Evolutionary conservation across 2,797 vertebrate genomes (phyloP).

Genomic region (Poecile montanus): DNA sequence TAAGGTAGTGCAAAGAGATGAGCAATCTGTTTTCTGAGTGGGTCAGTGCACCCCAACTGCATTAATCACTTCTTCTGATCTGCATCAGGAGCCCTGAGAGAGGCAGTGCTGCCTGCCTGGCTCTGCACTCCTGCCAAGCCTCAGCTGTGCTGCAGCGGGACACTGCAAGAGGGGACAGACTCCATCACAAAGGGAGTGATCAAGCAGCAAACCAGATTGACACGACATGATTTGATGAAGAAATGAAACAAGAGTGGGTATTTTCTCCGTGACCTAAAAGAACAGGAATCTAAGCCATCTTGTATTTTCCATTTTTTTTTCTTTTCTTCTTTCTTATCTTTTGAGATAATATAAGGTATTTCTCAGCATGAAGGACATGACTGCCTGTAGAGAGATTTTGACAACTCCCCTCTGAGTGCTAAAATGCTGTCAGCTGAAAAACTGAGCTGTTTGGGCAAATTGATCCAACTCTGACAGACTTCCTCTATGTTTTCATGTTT

Average conservation of each 20-base stretch:
- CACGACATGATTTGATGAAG: neutral
- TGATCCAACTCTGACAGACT: conserved; percentile 66
- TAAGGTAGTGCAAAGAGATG: conserved; percentile 16
- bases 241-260: conserved; percentile 14
- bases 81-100: neutral
- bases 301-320: neutral
- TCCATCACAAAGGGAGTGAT: neutral
- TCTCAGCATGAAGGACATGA: conserved; percentile 51
- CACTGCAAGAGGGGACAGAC: neutral
- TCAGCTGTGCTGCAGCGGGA: neutral
- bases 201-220: neutral
- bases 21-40: neutral
- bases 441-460: conserved; percentile 58
- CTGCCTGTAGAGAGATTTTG: conserved; percentile 65
- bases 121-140: neutral
- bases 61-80: conserved; percentile 11
- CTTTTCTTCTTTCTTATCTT: conserved; percentile 35
- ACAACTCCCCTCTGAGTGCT: conserved; percentile 71
- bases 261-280: neutral
- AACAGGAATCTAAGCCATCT: conserved; percentile 24
- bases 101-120: neutral
- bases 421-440: conserved; percentile 67
- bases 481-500: conserved; percentile 50
- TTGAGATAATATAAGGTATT: conserved; percentile 45
- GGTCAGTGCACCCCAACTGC: conserved; percentile 9